phyloP scores from a whole-genome alignment of 2,797 vertebrate genomes.

The Chaetodon trifasciatus region DNA sequence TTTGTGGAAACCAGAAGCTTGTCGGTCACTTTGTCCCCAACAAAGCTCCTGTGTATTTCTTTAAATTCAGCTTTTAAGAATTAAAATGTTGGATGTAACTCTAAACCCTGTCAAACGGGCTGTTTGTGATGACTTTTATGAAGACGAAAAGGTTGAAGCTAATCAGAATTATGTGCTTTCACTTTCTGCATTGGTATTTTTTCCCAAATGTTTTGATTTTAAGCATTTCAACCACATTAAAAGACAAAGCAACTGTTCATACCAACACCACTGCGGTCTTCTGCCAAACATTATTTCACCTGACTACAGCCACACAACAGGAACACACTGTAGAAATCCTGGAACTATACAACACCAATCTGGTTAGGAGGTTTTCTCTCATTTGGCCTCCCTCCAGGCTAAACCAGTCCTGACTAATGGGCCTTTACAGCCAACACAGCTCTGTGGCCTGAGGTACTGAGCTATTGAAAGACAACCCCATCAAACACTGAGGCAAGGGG shows the following conservation, averaged over 20 bases:
- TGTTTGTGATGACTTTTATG: background rate
- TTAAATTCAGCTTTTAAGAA: background rate
- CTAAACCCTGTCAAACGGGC: background rate
- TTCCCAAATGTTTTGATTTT: background rate
- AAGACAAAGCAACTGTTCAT: background rate
- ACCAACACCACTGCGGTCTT: background rate
- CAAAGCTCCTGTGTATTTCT: background rate
- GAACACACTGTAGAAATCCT: constrained; percentile 9
- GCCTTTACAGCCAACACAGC: constrained; percentile 36
- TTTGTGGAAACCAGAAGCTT: background rate
- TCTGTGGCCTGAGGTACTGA: constrained; percentile 40
- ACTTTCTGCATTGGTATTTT: background rate
- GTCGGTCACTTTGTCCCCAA: background rate
- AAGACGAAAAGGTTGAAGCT: background rate
- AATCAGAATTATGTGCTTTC: background rate
- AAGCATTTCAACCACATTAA: background rate
- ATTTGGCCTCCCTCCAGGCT: constrained; percentile 48
- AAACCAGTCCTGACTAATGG: constrained; percentile 61
- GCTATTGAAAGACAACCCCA: constrained; percentile 33
- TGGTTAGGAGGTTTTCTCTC: constrained; percentile 18
- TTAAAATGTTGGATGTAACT: background rate
- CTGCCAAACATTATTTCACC: constrained; percentile 16
- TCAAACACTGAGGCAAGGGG: constrained; percentile 34
- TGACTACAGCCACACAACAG: constrained; percentile 10
- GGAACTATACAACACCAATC: constrained; percentile 2